Evolutionary conservation across 2,888 invertebrate genomes (phyloP).

Genomic region (Himalopsyche kuldschensis): DNA sequence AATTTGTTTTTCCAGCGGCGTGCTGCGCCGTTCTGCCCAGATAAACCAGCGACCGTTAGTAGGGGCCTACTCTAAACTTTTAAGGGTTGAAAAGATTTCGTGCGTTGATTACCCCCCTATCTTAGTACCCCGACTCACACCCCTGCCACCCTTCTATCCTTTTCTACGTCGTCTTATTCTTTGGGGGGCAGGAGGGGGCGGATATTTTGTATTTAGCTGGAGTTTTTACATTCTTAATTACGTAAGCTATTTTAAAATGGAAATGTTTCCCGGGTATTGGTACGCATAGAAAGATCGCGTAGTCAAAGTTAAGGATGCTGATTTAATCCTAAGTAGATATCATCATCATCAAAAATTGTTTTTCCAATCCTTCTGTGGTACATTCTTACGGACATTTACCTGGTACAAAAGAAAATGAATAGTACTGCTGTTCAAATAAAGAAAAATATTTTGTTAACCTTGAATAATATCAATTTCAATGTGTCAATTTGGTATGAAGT

Average conservation of each 20-base stretch:
- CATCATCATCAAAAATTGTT: no score
- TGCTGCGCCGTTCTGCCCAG: constrained; percentile 18
- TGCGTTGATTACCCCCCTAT: constrained; percentile 60
- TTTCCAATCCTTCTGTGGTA: no score
- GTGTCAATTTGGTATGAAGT: no score
- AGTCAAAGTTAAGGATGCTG: not conserved
- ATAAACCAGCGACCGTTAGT: constrained; percentile 38
- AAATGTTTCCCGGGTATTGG: not conserved
- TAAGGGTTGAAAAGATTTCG: constrained; percentile 66
- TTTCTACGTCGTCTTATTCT: not conserved
- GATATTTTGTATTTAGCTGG: not conserved
- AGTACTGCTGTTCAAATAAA: no score
- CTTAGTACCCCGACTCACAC: constrained; percentile 26
- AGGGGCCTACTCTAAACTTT: constrained; percentile 58
- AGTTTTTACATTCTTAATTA: not conserved
- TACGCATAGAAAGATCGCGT: not conserved
- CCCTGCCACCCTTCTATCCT: constrained; percentile 3
- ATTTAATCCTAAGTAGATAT: not conserved
- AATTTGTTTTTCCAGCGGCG: constrained; percentile 37
- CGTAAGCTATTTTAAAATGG: not conserved
- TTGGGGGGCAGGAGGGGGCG: not conserved
- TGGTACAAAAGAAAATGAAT: no score
- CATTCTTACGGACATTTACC: no score
- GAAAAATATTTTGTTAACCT: no score
- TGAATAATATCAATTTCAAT: no score